phyloP scores from a whole-genome alignment of 1,140 invertebrate species.

The Hypsibius dujardini region DNA sequence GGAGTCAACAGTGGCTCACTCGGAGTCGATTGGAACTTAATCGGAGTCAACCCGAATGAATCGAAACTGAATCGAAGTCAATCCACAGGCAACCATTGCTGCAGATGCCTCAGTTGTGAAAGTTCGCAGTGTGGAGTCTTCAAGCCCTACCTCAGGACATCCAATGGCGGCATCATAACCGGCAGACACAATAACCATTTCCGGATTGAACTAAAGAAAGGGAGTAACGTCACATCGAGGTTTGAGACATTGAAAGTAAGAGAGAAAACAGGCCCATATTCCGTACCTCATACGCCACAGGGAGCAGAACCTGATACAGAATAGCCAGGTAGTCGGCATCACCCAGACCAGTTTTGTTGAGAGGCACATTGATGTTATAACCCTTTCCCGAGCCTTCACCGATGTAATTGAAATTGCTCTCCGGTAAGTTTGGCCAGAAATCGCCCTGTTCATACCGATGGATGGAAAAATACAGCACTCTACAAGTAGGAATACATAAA shows the following conservation, averaged over 20 bases:
- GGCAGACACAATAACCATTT: slow-evolving; percentile 65
- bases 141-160: slow-evolving; percentile 43
- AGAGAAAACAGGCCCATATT: background rate
- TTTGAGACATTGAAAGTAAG: slow-evolving; percentile 18
- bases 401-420: slow-evolving; percentile 67
- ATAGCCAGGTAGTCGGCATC: slow-evolving; percentile 78
- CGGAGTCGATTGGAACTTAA: too few relatives aligned
- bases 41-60: too few relatives aligned
- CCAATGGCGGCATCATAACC: slow-evolving; percentile 76
- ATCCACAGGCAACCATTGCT: background rate
- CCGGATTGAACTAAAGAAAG: slow-evolving; percentile 56
- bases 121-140: background rate
- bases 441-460: slow-evolving; percentile 82
- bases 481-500: slow-evolving; percentile 32
- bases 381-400: slow-evolving; percentile 55
- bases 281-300: slow-evolving; percentile 67
- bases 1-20: too few relatives aligned
- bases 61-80: background rate
- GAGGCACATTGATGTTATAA: slow-evolving; percentile 78
- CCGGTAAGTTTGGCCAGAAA: slow-evolving; percentile 79
- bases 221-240: slow-evolving; percentile 25
- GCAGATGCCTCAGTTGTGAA: background rate
- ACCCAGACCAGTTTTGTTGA: slow-evolving; percentile 61
- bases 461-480: slow-evolving; percentile 89
- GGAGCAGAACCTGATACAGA: slow-evolving; percentile 68